Percentiles rank a stretch among this genome's conserved stretches.
phyloP scores from a whole-genome alignment of 2,888 invertebrate genomes.

The Pammene aurita region DNA sequence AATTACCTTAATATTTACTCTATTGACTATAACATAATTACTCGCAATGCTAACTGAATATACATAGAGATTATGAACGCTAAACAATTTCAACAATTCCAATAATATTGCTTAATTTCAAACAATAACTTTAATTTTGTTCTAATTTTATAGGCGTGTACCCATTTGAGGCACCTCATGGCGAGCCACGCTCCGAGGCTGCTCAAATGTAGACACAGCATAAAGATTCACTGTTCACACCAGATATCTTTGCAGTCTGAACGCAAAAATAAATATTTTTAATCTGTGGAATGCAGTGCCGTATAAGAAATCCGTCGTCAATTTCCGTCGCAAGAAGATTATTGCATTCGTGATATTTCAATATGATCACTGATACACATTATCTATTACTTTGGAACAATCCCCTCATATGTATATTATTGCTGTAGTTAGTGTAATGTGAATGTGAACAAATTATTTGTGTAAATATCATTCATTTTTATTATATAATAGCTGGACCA shows the following conservation, averaged over 20 bases:
- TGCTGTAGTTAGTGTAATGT: constrained; percentile 11
- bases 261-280: constrained; percentile 51
- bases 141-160: constrained; percentile 47
- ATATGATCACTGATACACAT: constrained; percentile 43
- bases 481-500: constrained; percentile 3
- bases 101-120: constrained; percentile 65
- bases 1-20: constrained; percentile 37
- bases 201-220: constrained; percentile 26
- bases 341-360: constrained; percentile 18
- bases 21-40: constrained; percentile 43
- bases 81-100: constrained; percentile 56
- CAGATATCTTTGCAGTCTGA: constrained; percentile 49
- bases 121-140: constrained; percentile 55
- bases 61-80: constrained; percentile 48
- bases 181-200: not conserved
- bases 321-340: constrained; percentile 27
- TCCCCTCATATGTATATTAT: constrained; percentile 44
- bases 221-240: constrained; percentile 43
- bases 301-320: constrained; percentile 31
- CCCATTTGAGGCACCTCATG: constrained; percentile 20
- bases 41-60: constrained; percentile 45
- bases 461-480: constrained; percentile 18
- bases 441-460: constrained; percentile 1
- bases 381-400: constrained; percentile 51
- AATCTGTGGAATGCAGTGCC: constrained; percentile 72